Percentiles rank a stretch among this genome's conserved stretches.
These are phyloP conservation scores for Trochalopteron elliotii DNA, from an alignment of 2,113 vertebrate species.

Conservation along the genomic window DNA sequence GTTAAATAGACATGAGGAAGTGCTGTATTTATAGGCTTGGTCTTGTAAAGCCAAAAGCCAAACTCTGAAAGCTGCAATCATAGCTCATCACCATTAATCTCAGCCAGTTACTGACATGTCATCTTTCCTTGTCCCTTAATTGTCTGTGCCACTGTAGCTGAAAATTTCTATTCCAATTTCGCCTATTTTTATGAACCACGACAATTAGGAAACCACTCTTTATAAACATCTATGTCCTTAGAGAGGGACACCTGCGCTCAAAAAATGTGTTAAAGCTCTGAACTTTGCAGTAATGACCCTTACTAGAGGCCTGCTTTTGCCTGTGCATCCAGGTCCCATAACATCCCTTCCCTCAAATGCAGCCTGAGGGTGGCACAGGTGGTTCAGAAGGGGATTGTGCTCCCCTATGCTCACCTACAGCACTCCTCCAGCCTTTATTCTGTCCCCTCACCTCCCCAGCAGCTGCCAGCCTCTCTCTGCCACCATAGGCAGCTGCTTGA, in stretches of 20 bases:
- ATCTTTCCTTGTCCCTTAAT: neutral
- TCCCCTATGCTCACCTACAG: neutral
- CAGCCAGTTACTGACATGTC: neutral
- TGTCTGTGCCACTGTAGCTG: neutral
- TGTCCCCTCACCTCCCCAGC: neutral
- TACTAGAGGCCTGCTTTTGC: neutral
- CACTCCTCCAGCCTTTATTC: neutral
- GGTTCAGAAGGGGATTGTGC: neutral
- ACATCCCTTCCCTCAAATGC: neutral
- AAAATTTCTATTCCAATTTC: neutral
- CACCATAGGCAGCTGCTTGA: accelerated
- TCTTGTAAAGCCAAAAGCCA: neutral
- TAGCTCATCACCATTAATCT: neutral
- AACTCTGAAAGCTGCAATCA: neutral
- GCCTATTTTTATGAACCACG: neutral
- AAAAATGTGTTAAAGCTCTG: neutral
- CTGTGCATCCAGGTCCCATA: neutral
- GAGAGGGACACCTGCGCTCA: neutral
- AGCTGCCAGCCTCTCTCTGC: neutral
- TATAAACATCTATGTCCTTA: neutral
- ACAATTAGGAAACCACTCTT: neutral
- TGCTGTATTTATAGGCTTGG: neutral
- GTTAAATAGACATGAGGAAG: neutral
- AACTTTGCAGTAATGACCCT: neutral
- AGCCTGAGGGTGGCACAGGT: neutral